Conservation (phyloP, 2,888 invertebrate species). For the Protophormia terraenovae region DNA sequence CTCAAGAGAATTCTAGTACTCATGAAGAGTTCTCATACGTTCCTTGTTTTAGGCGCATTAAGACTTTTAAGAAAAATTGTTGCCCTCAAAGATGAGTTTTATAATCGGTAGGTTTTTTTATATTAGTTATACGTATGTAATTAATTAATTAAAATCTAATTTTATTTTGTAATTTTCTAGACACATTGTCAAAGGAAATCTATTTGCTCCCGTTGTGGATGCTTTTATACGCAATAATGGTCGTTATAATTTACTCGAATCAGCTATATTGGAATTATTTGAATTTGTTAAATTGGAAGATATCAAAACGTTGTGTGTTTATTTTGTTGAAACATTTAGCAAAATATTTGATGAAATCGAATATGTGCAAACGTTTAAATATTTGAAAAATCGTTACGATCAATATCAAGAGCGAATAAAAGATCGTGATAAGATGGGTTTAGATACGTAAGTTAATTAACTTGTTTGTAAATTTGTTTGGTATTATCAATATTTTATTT, state of each 20-base stretch:
- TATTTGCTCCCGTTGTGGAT: conserved; percentile 97
- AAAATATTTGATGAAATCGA: conserved; percentile 96
- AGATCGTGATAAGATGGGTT: conserved; percentile 88
- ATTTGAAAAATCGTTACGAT: conserved; percentile 92
- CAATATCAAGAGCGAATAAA: conserved; percentile 95
- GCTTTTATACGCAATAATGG: conserved; percentile 98
- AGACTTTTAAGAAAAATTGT: conserved; percentile 98
- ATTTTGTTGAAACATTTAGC: conserved; percentile 98
- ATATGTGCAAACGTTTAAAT: conserved; percentile 99
- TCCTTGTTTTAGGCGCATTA: conserved; percentile 97
- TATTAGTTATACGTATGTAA: neutral
- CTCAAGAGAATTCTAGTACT: conserved; percentile 96
- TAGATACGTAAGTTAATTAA: conserved; percentile 84
- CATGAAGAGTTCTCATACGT: conserved; percentile 98
- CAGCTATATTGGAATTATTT: conserved; percentile 99
- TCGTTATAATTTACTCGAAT: conserved; percentile 99
- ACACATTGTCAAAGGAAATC: conserved; percentile 95
- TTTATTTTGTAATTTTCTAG: conserved; percentile 79
- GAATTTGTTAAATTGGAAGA: conserved; percentile 98
- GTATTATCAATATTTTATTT: neutral
- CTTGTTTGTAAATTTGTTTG: neutral
- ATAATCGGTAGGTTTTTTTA: conserved; percentile 85
- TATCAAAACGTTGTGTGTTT: conserved; percentile 93
- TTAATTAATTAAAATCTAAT: neutral
- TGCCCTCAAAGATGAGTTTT: conserved; percentile 98